Evolutionary conservation across 2,113 vertebrate species (phyloP).

Genomic region (Amphiprion percula): DNA sequence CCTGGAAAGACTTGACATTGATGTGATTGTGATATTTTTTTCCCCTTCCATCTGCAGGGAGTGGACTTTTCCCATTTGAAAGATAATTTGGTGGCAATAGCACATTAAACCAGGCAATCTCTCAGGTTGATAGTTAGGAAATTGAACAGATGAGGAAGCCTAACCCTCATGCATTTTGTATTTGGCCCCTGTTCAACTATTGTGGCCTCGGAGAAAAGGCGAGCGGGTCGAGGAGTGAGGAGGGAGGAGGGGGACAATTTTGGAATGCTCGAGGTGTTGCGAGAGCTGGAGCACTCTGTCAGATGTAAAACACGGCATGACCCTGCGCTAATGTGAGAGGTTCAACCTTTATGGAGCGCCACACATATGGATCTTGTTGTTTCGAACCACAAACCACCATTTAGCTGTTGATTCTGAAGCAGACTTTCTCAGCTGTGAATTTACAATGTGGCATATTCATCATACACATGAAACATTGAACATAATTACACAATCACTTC

Average conservation of each 20-base stretch:
- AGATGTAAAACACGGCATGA: constrained; percentile 77
- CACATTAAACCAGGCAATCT: constrained; percentile 85
- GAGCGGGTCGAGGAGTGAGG: neutral
- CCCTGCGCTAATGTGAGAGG: constrained; percentile 70
- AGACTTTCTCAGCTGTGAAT: constrained; percentile 81
- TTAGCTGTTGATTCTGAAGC: constrained; percentile 79
- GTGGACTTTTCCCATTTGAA: constrained; percentile 80
- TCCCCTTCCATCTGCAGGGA: constrained; percentile 54
- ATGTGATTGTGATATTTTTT: constrained; percentile 68
- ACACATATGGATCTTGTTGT: constrained; percentile 80
- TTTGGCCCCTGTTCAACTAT: constrained; percentile 72
- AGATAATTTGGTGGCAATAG: constrained; percentile 81
- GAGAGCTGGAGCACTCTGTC: constrained; percentile 61
- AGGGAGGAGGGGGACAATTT: constrained; percentile 41
- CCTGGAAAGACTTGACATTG: constrained; percentile 62
- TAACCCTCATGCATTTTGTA: constrained; percentile 85
- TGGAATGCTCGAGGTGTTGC: constrained; percentile 68
- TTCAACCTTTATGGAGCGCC: constrained; percentile 70
- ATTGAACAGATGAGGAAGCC: constrained; percentile 86
- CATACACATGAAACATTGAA: constrained; percentile 80
- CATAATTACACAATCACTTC: constrained; percentile 81
- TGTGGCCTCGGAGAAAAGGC: constrained; percentile 60
- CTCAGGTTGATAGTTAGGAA: constrained; percentile 82
- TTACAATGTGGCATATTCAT: constrained; percentile 80
- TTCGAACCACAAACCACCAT: constrained; percentile 71